phyloP scores from a whole-genome alignment of 2,797 vertebrate species.

The Falco berigora region DNA sequence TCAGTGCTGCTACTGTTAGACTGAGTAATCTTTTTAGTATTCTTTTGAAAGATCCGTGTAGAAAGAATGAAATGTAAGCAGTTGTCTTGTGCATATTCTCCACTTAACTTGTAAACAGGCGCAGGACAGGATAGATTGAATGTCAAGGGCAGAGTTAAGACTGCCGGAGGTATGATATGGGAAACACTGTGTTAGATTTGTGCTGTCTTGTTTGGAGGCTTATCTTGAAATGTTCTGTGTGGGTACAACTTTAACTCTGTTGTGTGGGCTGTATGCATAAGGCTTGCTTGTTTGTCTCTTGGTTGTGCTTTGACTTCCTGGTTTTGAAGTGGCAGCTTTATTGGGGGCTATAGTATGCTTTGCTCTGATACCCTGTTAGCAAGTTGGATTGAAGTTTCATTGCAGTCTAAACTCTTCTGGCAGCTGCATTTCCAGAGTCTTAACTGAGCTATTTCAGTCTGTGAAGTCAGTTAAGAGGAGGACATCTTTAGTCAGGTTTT shows the following conservation, averaged over 20 bases:
- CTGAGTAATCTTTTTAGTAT: neutral
- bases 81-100: neutral
- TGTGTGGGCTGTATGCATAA: neutral
- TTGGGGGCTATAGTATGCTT: neutral
- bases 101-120: neutral
- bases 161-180: neutral
- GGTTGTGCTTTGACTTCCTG: neutral
- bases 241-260: neutral
- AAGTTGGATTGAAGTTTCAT: neutral
- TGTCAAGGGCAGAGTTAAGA: neutral
- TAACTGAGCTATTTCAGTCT: neutral
- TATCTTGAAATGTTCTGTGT: neutral
- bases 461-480: neutral
- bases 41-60: neutral
- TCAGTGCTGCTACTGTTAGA: neutral
- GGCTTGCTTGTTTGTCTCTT: neutral
- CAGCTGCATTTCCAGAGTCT: neutral
- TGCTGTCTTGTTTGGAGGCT: neutral
- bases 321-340: neutral
- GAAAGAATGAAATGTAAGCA: neutral
- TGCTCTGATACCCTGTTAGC: neutral
- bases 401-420: neutral
- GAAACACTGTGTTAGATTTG: neutral
- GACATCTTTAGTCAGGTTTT: neutral
- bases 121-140: neutral